Evolutionary conservation across 2,113 vertebrate species (phyloP).

Genomic region (Phrynosoma platyrhinos): DNA sequence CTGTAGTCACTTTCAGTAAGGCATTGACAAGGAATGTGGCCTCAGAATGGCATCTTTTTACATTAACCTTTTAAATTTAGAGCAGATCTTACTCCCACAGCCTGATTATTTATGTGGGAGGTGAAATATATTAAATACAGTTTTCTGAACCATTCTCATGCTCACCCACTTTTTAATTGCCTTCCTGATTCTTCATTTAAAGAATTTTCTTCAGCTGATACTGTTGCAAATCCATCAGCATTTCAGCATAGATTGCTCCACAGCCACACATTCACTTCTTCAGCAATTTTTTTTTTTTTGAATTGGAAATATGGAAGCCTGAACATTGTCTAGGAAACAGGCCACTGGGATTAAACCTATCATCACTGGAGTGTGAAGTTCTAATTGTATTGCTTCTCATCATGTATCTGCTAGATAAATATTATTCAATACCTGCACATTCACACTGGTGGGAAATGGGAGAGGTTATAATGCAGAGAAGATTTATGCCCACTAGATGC

Average conservation of each 20-base stretch:
- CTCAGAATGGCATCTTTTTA: background rate
- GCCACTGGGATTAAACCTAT: constrained; percentile 64
- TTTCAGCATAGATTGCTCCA: constrained; percentile 17
- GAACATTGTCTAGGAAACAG: constrained; percentile 52
- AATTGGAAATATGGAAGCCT: constrained; percentile 41
- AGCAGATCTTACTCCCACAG: background rate
- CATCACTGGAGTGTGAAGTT: constrained; percentile 67
- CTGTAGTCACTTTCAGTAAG: constrained; percentile 6
- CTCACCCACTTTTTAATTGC: background rate
- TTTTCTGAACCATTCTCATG: background rate
- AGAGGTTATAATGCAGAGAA: constrained; percentile 70
- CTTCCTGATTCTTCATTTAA: rapidly evolving
- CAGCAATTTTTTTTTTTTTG: constrained; percentile 23
- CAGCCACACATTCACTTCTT: background rate
- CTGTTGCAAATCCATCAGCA: constrained; percentile 5
- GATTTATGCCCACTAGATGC: constrained; percentile 76
- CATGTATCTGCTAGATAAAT: constrained; percentile 68
- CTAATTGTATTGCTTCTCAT: constrained; percentile 72
- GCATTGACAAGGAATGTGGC: constrained; percentile 2
- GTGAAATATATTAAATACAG: constrained; percentile 19
- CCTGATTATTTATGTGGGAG: background rate
- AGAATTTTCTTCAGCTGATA: background rate
- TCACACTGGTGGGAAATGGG: constrained; percentile 66
- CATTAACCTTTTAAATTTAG: constrained; percentile 1
- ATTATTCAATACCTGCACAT: constrained; percentile 69